phyloP scores from a whole-genome alignment of 2,113 vertebrate species.

The Siniperca knerii region DNA sequence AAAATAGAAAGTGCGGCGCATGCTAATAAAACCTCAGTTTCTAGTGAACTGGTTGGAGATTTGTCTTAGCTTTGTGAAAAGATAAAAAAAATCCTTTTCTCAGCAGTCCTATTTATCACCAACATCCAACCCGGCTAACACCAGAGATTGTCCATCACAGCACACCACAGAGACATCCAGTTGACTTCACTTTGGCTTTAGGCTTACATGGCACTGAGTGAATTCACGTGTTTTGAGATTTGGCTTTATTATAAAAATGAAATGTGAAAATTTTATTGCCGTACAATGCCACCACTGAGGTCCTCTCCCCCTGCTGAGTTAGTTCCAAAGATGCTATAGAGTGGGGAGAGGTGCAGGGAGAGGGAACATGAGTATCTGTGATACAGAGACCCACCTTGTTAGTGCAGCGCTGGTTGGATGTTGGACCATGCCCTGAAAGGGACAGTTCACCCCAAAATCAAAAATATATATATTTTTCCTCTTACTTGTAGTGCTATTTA shows the following conservation, averaged over 20 bases:
- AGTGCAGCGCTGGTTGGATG: neutral
- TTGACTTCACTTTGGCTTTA: constrained; percentile 41
- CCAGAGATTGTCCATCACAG: constrained; percentile 8
- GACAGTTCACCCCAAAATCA: no score
- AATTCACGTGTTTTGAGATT: constrained; percentile 44
- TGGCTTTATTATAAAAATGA: constrained; percentile 55
- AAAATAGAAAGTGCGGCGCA: neutral
- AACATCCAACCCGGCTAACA: neutral
- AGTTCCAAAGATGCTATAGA: constrained; percentile 1
- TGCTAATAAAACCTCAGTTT: neutral
- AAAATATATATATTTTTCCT: no score
- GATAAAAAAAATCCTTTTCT: constrained; percentile 13
- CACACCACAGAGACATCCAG: constrained; percentile 36
- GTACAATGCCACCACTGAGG: constrained; percentile 41
- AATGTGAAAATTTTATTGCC: constrained; percentile 57
- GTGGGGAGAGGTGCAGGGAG: neutral
- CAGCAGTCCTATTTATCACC: constrained; percentile 15
- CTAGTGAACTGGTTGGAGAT: constrained; percentile 7
- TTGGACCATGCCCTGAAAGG: neutral
- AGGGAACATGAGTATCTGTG: neutral
- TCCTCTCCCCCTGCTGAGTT: constrained; percentile 16
- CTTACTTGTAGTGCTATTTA: no score
- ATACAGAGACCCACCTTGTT: constrained; percentile 16
- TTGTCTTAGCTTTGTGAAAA: constrained; percentile 20
- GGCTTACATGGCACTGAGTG: constrained; percentile 24